A percentile compares a stretch with the other conserved stretches of the same genome.
These are phyloP conservation scores for Anabas testudineus DNA, from an alignment of 2,797 vertebrate species.

Conservation along the genomic window DNA sequence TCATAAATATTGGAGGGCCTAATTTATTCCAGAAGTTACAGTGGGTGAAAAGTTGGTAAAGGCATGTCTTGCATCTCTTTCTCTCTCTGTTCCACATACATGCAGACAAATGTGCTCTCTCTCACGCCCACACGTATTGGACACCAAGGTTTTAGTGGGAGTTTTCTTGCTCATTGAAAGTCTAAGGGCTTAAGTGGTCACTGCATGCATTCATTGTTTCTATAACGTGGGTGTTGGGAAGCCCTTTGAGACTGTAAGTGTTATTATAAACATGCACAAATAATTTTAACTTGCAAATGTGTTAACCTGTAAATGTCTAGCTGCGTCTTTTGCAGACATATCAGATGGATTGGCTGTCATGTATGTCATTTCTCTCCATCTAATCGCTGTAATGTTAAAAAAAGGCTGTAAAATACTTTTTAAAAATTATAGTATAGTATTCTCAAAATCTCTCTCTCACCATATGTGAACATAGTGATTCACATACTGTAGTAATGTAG, in stretches of 20 bases:
- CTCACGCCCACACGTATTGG: conserved; percentile 37
- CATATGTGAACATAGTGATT: too few species aligned
- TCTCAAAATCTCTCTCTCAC: conserved; percentile 1
- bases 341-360: conserved; percentile 26
- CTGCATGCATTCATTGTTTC: conserved; percentile 50
- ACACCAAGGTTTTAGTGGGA: conserved; percentile 46
- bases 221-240: conserved; percentile 40
- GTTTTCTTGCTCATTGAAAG: conserved; percentile 52
- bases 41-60: conserved; percentile 38
- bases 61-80: background rate
- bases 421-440: background rate
- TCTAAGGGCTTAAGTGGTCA: conserved; percentile 48
- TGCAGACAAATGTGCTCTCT: conserved; percentile 7
- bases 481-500: too few species aligned
- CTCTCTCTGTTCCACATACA: background rate
- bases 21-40: conserved; percentile 34
- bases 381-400: background rate
- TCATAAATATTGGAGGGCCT: conserved; percentile 4
- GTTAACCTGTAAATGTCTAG: background rate
- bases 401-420: background rate
- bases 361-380: conserved; percentile 19
- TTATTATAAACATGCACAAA: conserved; percentile 41
- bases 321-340: conserved; percentile 26
- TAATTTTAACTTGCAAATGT: conserved; percentile 39
- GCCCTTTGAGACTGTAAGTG: conserved; percentile 42